These are phyloP conservation scores for Alectoris magna DNA, from an alignment of 2,797 vertebrate genomes.

Conservation along the genomic window DNA sequence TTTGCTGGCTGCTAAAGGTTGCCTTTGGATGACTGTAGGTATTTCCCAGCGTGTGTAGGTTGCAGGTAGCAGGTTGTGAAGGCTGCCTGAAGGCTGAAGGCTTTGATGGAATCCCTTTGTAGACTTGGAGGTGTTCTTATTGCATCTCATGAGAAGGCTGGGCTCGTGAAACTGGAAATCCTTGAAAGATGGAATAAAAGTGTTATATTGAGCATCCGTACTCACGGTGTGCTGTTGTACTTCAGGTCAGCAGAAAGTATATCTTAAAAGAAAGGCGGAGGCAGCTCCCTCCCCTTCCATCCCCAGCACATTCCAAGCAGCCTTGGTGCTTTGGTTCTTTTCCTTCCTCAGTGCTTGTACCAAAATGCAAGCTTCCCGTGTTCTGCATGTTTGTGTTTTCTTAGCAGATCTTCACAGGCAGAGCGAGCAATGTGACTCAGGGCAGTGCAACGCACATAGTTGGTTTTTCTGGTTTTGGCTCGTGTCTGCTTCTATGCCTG, in stretches of 20 bases:
- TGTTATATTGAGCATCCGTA: not conserved
- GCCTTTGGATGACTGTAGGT: not conserved
- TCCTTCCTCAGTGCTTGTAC: not conserved
- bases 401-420: not conserved
- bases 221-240: not conserved
- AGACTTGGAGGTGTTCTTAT: not conserved
- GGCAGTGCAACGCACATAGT: not conserved
- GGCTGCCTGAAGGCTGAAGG: not conserved
- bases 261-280: not conserved
- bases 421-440: not conserved
- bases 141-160: not conserved
- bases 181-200: not conserved
- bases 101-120: not conserved
- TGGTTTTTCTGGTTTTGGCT: not conserved
- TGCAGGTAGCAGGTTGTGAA: not conserved
- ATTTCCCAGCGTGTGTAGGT: not conserved
- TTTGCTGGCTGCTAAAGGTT: not conserved
- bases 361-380: not conserved
- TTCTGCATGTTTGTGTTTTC: not conserved
- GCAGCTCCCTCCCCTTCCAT: not conserved
- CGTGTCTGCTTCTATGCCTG: not conserved
- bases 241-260: not conserved
- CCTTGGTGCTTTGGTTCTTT: not conserved
- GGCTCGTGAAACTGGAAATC: not conserved
- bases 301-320: fast-evolving